A percentile compares a stretch with the other conserved stretches of the same genome.
Conservation (phyloP, 2,888 invertebrate species). For the Merodon equestris region DNA sequence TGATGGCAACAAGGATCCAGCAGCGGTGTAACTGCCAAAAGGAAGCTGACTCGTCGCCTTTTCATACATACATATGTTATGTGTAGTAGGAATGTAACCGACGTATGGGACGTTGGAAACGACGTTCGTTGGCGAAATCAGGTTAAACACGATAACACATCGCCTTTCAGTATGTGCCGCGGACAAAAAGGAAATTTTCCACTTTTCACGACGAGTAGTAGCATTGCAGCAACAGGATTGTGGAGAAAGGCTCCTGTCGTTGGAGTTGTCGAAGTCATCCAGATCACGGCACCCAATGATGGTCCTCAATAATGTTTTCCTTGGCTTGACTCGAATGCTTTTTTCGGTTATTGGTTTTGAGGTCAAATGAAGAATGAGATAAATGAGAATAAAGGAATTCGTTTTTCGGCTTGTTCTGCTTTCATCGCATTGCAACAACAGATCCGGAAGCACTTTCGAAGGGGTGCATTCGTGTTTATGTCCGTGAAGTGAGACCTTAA, state of each 20-base stretch:
- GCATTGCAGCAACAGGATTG: conserved; percentile 52
- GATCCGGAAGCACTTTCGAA: conserved; percentile 18
- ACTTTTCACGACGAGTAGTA: conserved; percentile 25
- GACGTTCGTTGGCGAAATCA: conserved; percentile 55
- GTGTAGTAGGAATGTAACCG: no score
- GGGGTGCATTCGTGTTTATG: background rate
- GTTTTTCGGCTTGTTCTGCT: no score
- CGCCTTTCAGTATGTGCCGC: conserved; percentile 1
- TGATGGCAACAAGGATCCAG: conserved; percentile 47
- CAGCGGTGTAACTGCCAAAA: conserved; percentile 30
- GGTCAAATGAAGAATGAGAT: conserved; percentile 36
- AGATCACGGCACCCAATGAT: conserved; percentile 4
- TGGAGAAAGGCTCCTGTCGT: conserved; percentile 2
- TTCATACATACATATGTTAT: no score
- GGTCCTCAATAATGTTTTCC: conserved; percentile 19
- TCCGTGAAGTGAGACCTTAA: no score
- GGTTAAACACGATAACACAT: conserved; percentile 58
- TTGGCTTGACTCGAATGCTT: conserved; percentile 13
- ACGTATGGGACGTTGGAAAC: conserved; percentile 16
- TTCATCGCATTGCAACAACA: conserved; percentile 5
- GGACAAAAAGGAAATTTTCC: conserved; percentile 53
- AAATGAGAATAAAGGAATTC: conserved; percentile 34
- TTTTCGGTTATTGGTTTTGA: conserved; percentile 44
- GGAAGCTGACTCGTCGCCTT: conserved; percentile 26
- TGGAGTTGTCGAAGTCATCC: conserved; percentile 45